These are phyloP conservation scores for Cricetomys ansorgei DNA, from an alignment of 2,113 vertebrate genomes.

Conservation along the genomic window DNA sequence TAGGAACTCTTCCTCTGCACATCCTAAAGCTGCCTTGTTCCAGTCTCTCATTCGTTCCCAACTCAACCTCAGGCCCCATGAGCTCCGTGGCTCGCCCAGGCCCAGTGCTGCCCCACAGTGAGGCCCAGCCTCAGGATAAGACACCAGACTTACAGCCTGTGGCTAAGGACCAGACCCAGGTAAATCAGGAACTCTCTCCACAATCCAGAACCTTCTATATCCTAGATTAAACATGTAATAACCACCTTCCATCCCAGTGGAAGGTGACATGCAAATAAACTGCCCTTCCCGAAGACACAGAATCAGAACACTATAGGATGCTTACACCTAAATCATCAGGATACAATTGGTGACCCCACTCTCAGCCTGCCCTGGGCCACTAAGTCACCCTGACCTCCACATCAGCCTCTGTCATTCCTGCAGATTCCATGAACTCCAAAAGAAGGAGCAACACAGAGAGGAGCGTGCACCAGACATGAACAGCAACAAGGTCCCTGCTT, in stretches of 20 bases:
- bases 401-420: neutral
- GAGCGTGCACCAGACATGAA: neutral
- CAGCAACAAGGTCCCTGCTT: neutral
- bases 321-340: neutral
- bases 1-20: neutral
- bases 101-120: neutral
- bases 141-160: too few species aligned
- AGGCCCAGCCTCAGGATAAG: neutral
- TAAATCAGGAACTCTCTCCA: neutral
- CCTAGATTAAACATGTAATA: neutral
- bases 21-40: neutral
- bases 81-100: neutral
- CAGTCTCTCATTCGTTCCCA: neutral
- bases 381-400: neutral
- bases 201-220: neutral
- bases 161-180: neutral
- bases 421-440: too few species aligned
- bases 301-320: neutral
- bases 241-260: fast-evolving
- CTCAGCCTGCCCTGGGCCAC: neutral
- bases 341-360: neutral
- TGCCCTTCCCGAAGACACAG: neutral
- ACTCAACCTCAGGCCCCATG: too few species aligned
- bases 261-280: neutral
- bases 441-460: neutral